A percentile compares a stretch with the other conserved stretches of the same genome.
Conservation (phyloP, 92 coral and sea anemone genomes). For the Isaurus tuberculatus region DNA sequence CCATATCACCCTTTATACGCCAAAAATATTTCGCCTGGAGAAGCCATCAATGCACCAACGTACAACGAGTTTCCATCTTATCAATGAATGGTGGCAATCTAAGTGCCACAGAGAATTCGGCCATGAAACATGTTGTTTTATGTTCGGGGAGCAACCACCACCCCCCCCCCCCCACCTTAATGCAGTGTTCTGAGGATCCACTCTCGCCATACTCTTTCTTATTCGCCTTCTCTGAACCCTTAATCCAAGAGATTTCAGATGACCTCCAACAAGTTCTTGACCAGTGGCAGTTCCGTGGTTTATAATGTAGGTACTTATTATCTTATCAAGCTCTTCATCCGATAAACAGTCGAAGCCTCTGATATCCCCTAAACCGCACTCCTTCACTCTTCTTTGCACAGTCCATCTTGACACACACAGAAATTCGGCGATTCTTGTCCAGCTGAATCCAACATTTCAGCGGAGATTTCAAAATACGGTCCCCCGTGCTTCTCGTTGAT, state of each 20-base stretch:
- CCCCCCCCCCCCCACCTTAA: constrained; percentile 60
- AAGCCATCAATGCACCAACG: constrained; percentile 58
- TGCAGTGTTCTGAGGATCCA: constrained; percentile 62
- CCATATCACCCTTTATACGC: too few relatives aligned
- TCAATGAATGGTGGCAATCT: constrained; percentile 61
- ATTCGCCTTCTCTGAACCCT: constrained; percentile 60
- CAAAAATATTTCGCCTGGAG: constrained; percentile 41
- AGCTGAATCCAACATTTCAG: constrained; percentile 49
- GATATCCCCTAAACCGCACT: constrained; percentile 42
- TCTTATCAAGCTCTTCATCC: constrained; percentile 53
- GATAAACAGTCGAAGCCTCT: constrained; percentile 24
- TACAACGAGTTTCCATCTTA: constrained; percentile 47
- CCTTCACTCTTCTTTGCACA: constrained; percentile 41
- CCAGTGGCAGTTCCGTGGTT: constrained; percentile 64
- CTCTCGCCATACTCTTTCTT: constrained; percentile 58
- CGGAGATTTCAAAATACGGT: constrained; percentile 42
- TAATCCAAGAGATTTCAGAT: constrained; percentile 61
- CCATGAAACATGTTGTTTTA: constrained; percentile 67
- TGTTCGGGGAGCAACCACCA: constrained; percentile 46
- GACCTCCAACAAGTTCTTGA: constrained; percentile 51
- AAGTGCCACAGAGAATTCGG: constrained; percentile 63
- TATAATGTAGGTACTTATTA: constrained; percentile 32
- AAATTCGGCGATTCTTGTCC: constrained; percentile 45
- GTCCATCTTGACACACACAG: constrained; percentile 63
- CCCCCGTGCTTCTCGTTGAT: constrained; percentile 39